Evolutionary conservation across 2,797 vertebrate genomes (phyloP).

Genomic region (Oreochromis grahami): DNA sequence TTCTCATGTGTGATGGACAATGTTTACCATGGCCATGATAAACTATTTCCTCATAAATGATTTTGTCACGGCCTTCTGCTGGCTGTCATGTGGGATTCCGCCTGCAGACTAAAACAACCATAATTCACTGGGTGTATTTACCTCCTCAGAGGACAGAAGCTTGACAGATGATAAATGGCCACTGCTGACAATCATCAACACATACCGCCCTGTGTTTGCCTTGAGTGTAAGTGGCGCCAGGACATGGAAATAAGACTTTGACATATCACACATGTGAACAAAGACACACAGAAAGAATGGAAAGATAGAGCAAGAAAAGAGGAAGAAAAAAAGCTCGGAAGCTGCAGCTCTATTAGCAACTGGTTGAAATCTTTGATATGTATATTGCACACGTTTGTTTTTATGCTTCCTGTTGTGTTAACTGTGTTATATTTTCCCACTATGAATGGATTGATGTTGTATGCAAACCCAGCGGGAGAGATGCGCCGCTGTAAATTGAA

Average conservation of each 20-base stretch:
- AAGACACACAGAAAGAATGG: slow-evolving; percentile 4
- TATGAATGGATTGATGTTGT: slow-evolving; percentile 62
- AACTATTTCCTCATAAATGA: slow-evolving; percentile 83
- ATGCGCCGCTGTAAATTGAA: slow-evolving; percentile 46
- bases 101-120: slow-evolving; percentile 86
- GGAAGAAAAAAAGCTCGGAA: not conserved
- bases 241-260: slow-evolving; percentile 88
- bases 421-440: slow-evolving; percentile 49
- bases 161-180: slow-evolving; percentile 96
- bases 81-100: slow-evolving; percentile 85
- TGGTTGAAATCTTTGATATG: slow-evolving; percentile 43
- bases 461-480: slow-evolving; percentile 53
- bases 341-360: slow-evolving; percentile 25
- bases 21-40: slow-evolving; percentile 78
- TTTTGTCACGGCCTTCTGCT: slow-evolving; percentile 80
- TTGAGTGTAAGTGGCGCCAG: slow-evolving; percentile 90
- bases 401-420: slow-evolving; percentile 25
- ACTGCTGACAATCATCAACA: slow-evolving; percentile 91
- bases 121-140: slow-evolving; percentile 93
- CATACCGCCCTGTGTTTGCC: slow-evolving; percentile 84
- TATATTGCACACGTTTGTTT: slow-evolving; percentile 54
- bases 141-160: slow-evolving; percentile 86
- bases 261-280: slow-evolving; percentile 60
- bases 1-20: slow-evolving; percentile 64
- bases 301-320: not conserved